These are phyloP conservation scores for Hyperoplus immaculatus DNA, from an alignment of 2,797 vertebrate genomes.

Conservation along the genomic window DNA sequence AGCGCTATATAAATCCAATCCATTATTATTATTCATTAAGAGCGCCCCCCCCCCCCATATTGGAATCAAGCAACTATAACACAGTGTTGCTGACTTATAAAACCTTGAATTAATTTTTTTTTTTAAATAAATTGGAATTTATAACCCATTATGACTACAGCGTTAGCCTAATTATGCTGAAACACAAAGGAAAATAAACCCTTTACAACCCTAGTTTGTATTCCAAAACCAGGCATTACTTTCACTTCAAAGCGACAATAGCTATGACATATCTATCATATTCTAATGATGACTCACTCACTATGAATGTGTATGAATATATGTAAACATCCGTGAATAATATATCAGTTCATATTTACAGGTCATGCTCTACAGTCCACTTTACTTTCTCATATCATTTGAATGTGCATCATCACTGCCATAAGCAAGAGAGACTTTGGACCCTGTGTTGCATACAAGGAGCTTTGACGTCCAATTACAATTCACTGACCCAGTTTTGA, in stretches of 20 bases:
- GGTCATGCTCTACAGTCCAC: background rate
- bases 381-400: background rate
- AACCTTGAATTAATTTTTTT: no score
- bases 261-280: background rate
- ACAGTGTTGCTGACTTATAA: no score
- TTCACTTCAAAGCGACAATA: background rate
- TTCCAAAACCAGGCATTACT: background rate
- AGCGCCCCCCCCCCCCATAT: no score
- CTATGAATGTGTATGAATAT: background rate
- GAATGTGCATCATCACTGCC: background rate
- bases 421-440: background rate
- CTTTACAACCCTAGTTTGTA: background rate
- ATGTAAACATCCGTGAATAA: background rate
- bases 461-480: background rate
- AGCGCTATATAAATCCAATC: no score
- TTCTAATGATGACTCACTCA: background rate
- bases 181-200: background rate
- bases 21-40: no score
- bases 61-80: no score
- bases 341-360: background rate
- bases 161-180: background rate
- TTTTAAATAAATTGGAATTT: background rate
- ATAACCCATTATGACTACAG: background rate
- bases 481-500: constrained; percentile 94
- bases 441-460: background rate